A percentile compares a stretch with the other conserved stretches of the same genome.
These are phyloP conservation scores for Physella acuta DNA, from an alignment of 1,140 invertebrate genomes.

Conservation along the genomic window DNA sequence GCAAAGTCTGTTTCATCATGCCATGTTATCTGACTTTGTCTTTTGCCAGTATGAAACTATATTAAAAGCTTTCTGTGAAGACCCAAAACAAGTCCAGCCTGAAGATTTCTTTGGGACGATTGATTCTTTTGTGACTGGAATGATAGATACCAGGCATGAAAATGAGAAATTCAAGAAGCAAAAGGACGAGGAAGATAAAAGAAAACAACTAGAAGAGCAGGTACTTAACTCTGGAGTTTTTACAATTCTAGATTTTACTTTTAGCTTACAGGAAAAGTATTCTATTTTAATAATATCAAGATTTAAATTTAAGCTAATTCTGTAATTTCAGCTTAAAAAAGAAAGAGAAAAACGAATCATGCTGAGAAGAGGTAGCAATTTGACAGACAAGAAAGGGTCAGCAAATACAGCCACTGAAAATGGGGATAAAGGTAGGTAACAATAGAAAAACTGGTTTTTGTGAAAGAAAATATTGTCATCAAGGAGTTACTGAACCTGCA, in stretches of 20 bases:
- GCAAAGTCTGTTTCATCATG: no score
- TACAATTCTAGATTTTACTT: no score
- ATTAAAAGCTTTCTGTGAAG: slow-evolving; percentile 87
- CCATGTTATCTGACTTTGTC: no score
- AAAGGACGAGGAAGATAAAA: slow-evolving; percentile 88
- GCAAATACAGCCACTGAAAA: slow-evolving; percentile 19
- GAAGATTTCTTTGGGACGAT: slow-evolving; percentile 96
- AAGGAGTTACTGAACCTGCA: no score
- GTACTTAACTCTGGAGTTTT: no score
- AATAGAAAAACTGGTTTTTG: no score
- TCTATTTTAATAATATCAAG: no score
- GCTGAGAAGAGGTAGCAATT: slow-evolving; percentile 35
- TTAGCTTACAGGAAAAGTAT: no score
- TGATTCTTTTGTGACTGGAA: slow-evolving; percentile 82
- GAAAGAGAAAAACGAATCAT: slow-evolving; percentile 45
- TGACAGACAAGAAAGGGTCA: slow-evolving; percentile 27
- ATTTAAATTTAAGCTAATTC: no score
- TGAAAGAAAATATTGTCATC: no score
- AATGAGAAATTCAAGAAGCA: slow-evolving; percentile 66
- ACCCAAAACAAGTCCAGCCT: slow-evolving; percentile 80
- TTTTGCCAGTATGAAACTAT: slow-evolving; percentile 75
- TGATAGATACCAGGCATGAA: slow-evolving; percentile 84
- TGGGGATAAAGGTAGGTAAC: slow-evolving; percentile 30
- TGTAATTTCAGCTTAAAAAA: slow-evolving; percentile 42
- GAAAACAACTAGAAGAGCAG: slow-evolving; percentile 87